Conservation (phyloP, 2,888 invertebrate species). For the Callyntrura guangdongensis region DNA sequence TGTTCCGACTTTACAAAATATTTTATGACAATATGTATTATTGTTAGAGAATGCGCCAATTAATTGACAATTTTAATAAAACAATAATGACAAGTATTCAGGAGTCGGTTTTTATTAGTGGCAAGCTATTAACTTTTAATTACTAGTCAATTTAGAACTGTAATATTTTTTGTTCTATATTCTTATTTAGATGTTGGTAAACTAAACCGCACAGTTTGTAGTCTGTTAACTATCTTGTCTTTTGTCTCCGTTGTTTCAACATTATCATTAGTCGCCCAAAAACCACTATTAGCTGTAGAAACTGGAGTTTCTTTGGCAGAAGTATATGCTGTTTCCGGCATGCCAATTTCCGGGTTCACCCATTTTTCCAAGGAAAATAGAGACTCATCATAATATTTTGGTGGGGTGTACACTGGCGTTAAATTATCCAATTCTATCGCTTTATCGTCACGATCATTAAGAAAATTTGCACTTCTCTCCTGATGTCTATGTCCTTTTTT, state of each 20-base stretch:
- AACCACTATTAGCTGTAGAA: conserved; percentile 11
- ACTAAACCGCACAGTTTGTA: conserved; percentile 52
- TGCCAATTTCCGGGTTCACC: conserved; percentile 62
- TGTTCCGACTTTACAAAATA: too few species aligned
- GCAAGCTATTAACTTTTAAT: too few species aligned
- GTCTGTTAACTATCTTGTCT: neutral
- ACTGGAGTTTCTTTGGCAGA: conserved; percentile 36
- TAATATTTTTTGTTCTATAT: too few species aligned
- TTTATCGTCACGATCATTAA: neutral
- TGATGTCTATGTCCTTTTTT: too few species aligned
- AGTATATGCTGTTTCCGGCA: conserved; percentile 30
- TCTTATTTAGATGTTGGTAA: too few species aligned
- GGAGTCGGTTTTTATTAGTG: too few species aligned
- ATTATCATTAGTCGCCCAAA: neutral
- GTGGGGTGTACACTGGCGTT: conserved; percentile 51
- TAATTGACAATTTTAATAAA: too few species aligned
- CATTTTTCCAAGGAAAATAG: conserved; percentile 62
- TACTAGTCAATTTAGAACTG: too few species aligned
- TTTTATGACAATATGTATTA: too few species aligned
- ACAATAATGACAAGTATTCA: too few species aligned
- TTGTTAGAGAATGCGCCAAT: too few species aligned
- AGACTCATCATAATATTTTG: conserved; percentile 39
- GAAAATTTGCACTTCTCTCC: too few species aligned
- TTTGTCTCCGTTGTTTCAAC: neutral
- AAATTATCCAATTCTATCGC: conserved; percentile 40